Evolutionary conservation across 2,888 invertebrate genomes (phyloP).

Genomic region (Sepioteuthis lessoniana): DNA sequence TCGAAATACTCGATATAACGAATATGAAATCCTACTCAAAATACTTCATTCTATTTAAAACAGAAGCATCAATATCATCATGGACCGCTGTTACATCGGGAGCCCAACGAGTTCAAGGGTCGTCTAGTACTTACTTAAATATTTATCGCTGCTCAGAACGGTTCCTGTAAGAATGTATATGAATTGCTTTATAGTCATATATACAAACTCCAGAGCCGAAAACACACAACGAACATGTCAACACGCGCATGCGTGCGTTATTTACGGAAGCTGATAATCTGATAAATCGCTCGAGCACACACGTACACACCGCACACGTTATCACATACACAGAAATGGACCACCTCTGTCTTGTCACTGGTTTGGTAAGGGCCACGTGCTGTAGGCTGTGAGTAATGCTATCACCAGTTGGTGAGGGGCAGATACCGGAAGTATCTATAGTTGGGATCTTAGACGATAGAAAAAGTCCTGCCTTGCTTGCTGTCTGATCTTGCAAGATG

Average conservation of each 20-base stretch:
- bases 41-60: no score
- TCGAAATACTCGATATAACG: no score
- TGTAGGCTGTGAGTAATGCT: neutral
- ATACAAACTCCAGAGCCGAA: no score
- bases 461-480: neutral
- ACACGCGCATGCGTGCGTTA: neutral
- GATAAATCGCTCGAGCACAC: neutral
- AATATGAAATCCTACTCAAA: no score
- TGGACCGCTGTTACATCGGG: no score
- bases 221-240: neutral
- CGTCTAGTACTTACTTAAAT: no score
- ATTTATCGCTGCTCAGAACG: no score
- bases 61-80: no score
- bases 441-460: neutral
- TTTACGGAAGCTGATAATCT: neutral
- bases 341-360: neutral
- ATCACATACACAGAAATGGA: neutral
- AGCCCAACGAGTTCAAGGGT: no score
- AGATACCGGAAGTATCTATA: constrained; percentile 20
- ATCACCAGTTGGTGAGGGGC: neutral
- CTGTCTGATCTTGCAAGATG: no score
- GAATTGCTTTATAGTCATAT: no score
- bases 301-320: neutral
- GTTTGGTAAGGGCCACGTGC: neutral
- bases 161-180: no score